Base-by-base conservation (phyloP, 2,888 invertebrate genomes). In the Euspilapteryx auroguttella region DNA sequence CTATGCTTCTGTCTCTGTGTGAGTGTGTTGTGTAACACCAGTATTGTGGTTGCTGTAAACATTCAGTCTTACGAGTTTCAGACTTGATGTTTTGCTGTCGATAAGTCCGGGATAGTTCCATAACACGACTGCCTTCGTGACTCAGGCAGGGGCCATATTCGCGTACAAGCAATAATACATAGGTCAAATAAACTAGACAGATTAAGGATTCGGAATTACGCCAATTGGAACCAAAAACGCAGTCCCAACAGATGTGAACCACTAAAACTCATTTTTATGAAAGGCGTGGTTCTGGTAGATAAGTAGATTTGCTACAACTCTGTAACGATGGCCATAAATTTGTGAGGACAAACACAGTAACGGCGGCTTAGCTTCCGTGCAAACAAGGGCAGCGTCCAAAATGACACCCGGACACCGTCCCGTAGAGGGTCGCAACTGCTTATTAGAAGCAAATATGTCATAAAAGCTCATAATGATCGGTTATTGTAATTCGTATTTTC, bases 251-350 rank as follows among this genome's bases (percentile, higher is more conserved):
- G 58, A 66, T 68, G 63, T 56, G 47, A 37, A 35, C 37, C 38
- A 38, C 44, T 37, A 49, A 53, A 49, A 43, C 45, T n/a, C n/a
- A 43, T 36, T 41, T 43, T 56, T 52, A 57, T 47, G 33, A 48
- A 50, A 68, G 73, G 71, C 65, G 64, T 75, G 73, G 65, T 55
- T 42, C 54, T 51, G 49, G 66, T 61, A 66, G 73, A 75, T 75
- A 75, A 75, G 73, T 71, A 66, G 73, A 71, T 75, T 75, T 71
- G 69, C 59, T 64, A 62, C 69, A 66, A 59, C 46, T 47, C 52
- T 40, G 52, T 54, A 61, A 59, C 56, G 58, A 61, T 49, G 42
- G 46, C 59, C 69, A 68, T 73, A 73, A 68, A 73, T 69, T 66
- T 56, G 56, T 55, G 35, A 47, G 48, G 40, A 54, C 59, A 71